Base-by-base conservation (phyloP, 2,113 vertebrate genomes). In the Brachyhypopomus occidentalis region DNA sequence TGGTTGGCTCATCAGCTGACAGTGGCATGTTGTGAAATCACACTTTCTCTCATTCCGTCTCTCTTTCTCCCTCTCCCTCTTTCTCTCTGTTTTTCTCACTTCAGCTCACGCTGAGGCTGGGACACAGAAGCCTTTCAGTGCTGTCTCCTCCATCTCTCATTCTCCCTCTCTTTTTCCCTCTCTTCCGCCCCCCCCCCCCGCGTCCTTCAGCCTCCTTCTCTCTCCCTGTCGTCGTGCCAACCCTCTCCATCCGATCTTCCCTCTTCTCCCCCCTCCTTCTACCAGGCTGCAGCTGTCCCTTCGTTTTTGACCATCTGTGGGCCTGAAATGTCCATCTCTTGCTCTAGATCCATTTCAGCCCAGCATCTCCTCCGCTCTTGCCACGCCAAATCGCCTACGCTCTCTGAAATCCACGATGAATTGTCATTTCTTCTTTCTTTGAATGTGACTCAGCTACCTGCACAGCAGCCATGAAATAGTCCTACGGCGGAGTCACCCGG, bases 381-480 rank as follows among this genome's bases (percentile, higher is more conserved):
- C n/a, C 11, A 23, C 8, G 12, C 5, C 5, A 2, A n/a, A n/a
- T n/a, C n/a, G 20, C 7, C 30, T 4, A 30, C 17, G 4, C 16
- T 12, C 56, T 59, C 67, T 23, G 23, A 34, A 34, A 81, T 22
- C 3, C 4, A 64, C 36, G 12, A 38, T 55, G n/a, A 20, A 25
- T 36, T 41, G 7, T 27, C n/a, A 5, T 70, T 19, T 55, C 79
- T 22, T 64, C n/a, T 80, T 27, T 81, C 59, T 83, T 30, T 7
- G 52, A 48, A 25, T 83, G 75, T 70, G 52, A 41, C 34, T 25
- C 87, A 99, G 98, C 90, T 95, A 95, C 91, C 94, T 99, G 41
- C 96, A 97, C 74, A 97, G 96, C 85, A 97, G 95, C 88, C 97
- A 96, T 80, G 97, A 99, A n/a, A 96, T 99, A 1, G 95, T 99